Evolutionary conservation across 2,113 vertebrate genomes (phyloP), one percentile per base, ranked within the genome.

Genomic region (Chrysochloris asiatica): DNA sequence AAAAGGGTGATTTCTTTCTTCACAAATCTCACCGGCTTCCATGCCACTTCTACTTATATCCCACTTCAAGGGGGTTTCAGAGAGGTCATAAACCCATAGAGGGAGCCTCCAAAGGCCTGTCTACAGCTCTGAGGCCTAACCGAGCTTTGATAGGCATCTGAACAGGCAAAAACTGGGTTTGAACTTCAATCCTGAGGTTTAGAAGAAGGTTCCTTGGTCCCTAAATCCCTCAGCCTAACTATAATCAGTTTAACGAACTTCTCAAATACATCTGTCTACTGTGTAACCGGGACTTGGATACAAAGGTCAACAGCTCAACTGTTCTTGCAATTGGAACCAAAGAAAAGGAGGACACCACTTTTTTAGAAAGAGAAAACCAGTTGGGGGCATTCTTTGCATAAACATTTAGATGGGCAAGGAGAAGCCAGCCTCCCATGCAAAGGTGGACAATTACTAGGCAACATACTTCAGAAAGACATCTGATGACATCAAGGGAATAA

Each of bases 121-220:
- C 22, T 43, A 24, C 61, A 87, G 12, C 83, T 61, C 21, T 86
- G 89, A 77, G 77, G 72, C 69, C 45, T 77, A 89, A 76, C 82
- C 85, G 75, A 93, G 56, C 71, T 91, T 82, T 88, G 86, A 87
- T 56, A 83, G 81, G 59, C 54, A 76, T 65, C 63, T 88, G n/a
- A 76, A 76, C n/a, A 95, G 85, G 54, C 67, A 79, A 45, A 69
- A 88, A 75, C 36, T 36, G 47, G 83, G 80, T 84, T 93, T 83
- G 72, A 67, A 91, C 92, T 96, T 95, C 69, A 89, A 38, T 36
- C 63, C 71, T 48, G 41, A 90, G 56, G 26, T 82, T 95, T 86
- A 82, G 38, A 89, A 81, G 81, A 69, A 83, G 50, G 41, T 88
- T 76, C 30, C 41, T 0, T 45, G n/a, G 28, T 47, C 77, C 24